Conservation (phyloP, 1,140 invertebrate genomes). For the Triops cancriformis region DNA sequence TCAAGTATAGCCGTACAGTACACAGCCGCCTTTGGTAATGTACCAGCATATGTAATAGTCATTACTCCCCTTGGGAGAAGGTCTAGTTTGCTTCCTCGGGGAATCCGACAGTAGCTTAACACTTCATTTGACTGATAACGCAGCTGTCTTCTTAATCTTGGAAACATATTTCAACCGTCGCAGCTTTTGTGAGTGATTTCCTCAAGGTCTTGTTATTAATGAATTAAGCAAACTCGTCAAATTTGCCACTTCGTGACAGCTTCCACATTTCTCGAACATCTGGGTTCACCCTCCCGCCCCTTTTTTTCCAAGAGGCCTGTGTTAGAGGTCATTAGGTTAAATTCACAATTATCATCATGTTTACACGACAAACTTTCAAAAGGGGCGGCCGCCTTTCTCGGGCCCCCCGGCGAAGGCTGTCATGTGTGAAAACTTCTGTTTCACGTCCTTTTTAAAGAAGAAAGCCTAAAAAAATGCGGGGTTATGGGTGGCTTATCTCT, state of each 20-base stretch:
- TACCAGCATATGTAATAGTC: neutral
- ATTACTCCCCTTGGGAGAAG: neutral
- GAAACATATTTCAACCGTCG: neutral
- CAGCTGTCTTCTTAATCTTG: neutral
- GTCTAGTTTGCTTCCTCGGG: no score
- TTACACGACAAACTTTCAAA: neutral
- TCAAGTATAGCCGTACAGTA: no score
- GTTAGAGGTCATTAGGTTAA: neutral
- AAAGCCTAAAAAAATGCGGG: neutral
- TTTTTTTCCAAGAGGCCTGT: neutral
- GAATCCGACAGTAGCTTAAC: no score
- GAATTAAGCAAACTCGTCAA: neutral
- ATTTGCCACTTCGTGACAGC: neutral
- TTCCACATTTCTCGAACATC: neutral
- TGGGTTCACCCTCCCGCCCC: neutral
- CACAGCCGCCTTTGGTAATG: neutral
- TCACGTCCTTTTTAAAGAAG: neutral
- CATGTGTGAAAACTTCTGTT: conserved; percentile 7
- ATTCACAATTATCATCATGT: conserved; percentile 11
- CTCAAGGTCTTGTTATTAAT: neutral
- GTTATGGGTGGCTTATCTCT: neutral
- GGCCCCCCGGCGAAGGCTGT: neutral
- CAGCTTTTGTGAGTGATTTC: no score
- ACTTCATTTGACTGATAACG: neutral
- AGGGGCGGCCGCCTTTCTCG: neutral